Conservation (phyloP, 2,797 vertebrate genomes). For the Scyliorhinus canicula region DNA sequence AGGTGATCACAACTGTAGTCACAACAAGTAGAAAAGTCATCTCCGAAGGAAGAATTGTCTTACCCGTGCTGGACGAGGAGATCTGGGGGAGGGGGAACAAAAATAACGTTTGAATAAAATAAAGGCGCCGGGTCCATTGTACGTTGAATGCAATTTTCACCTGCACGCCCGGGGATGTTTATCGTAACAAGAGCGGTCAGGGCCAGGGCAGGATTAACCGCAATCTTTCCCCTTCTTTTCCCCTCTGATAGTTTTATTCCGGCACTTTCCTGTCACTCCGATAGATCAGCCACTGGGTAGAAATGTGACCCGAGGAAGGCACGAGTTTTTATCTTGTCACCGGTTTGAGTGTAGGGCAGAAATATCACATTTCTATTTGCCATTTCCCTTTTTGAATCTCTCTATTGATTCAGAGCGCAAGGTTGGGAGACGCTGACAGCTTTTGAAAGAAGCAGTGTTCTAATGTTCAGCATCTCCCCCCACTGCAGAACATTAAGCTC, state of each 20-base stretch:
- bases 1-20: not conserved
- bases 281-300: not conserved
- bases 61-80: slow-evolving; percentile 13
- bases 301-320: not conserved
- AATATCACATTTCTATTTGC: slow-evolving; percentile 42
- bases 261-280: not conserved
- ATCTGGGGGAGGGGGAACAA: not conserved
- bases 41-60: not conserved
- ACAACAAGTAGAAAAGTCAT: too few relatives aligned
- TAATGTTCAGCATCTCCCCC: slow-evolving; percentile 30
- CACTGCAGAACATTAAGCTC: not conserved
- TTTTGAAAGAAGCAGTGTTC: slow-evolving; percentile 57
- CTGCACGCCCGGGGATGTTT: not conserved
- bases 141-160: not conserved
- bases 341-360: not conserved
- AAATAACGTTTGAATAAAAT: not conserved
- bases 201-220: not conserved
- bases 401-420: slow-evolving; percentile 50
- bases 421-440: slow-evolving; percentile 47
- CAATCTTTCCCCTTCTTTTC: too few relatives aligned
- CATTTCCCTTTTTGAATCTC: slow-evolving; percentile 57
- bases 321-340: not conserved
- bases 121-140: not conserved
- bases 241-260: slow-evolving; percentile 17
- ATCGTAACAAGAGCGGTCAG: not conserved